Base-by-base conservation (phyloP, 2,888 invertebrate species). In the Leptopilina drosophilae region DNA sequence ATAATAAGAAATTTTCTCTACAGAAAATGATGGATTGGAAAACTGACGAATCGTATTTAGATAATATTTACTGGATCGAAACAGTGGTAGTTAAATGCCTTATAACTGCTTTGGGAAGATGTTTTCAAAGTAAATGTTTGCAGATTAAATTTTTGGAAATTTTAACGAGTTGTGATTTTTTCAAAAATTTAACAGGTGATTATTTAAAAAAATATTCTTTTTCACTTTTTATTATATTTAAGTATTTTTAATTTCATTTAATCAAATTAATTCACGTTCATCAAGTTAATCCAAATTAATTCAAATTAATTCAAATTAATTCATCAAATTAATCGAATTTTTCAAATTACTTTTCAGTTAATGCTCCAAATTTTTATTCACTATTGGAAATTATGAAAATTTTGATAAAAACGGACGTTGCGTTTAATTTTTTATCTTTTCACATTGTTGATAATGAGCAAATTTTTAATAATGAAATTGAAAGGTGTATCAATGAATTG, bases 141-240 rank as follows among this genome's bases (percentile, higher is more conserved):
- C 95, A 95, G 89, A 93, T 94, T 53, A 93, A 94, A 84, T 94
- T 96, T 82, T 90, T 96, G 2, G 92, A 93, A n/a, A 78, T 84
- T 42, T 80, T 92, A 42, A 83, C 87, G 11, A 84, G 87, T 3
- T 87, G 84, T 56, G 84, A 89, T 15, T 88, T 92, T 80, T 81
- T 87, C 46, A 84, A 83, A 49, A 85, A 88, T 79, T 81, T 90
- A 40, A 85, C 88, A 82, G 87, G 90, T 90, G 84, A 20, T 12
- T 33, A 33, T 33, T n/a, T n/a, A n/a, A 33, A 15, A 53, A 9
- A 40, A 20, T 65, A 40, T 40, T 33, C 3, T 33, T 33, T 4
- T 33, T 33, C 33, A 33, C 33, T 33, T 33, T 33, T 33, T 33
- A 33, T 33, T 33, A 33, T 33, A 33, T 33, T 33, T 33, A 33